Base-by-base conservation (phyloP, 2,888 invertebrate species). In the Minunthozetes semirufus region DNA sequence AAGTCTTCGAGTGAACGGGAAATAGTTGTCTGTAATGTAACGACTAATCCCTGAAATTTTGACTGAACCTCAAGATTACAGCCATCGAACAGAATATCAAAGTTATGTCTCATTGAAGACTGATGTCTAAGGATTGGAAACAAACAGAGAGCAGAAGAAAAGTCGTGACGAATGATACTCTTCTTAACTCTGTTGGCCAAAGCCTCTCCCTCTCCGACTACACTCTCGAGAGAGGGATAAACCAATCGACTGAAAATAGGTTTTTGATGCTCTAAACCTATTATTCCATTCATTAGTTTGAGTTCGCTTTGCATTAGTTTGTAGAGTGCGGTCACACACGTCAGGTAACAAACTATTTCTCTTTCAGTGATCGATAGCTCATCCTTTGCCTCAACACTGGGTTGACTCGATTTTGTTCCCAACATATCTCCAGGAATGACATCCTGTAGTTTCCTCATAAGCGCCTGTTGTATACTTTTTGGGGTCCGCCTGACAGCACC, bases 1-100 rank as follows among this genome's bases (percentile, higher is more conserved):
- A 96, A 96, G 81, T 94, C 94, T 82, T 96, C 95, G 79, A 96
- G 83, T 11, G 93, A 92, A 82, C 91, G 92, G 48, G 91, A 88
- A 75, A 94, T 94, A 19, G 78, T 78, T 13, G 78, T 77, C 63
- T 78, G 78, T 27, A 78, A 63, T n/a, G 75, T 71, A n/a, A 78
- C 77, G 1, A 76, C 72, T 11, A 77, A 42, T 27, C 77, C 76
- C 48, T 77, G 77, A 25, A 77, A 75, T 70, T 73, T 73, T 19
- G 46, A 38, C 33, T 72, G 72, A 25, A 75, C 76, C 33, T 77
- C 76, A 25, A 72, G 46, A 15, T 66, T 29, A 56, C 75, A 76
- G n/a, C 77, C 84, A 81, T 90, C 89, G 29, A 90, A 87, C 3
- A 91, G 89, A 73, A 89, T 86, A 80, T 93, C 92, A 81, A 92